A percentile compares a stretch with the other conserved stretches of the same genome.
Conservation (phyloP, 2,113 vertebrate species). For the Gymnobelideus leadbeateri region DNA sequence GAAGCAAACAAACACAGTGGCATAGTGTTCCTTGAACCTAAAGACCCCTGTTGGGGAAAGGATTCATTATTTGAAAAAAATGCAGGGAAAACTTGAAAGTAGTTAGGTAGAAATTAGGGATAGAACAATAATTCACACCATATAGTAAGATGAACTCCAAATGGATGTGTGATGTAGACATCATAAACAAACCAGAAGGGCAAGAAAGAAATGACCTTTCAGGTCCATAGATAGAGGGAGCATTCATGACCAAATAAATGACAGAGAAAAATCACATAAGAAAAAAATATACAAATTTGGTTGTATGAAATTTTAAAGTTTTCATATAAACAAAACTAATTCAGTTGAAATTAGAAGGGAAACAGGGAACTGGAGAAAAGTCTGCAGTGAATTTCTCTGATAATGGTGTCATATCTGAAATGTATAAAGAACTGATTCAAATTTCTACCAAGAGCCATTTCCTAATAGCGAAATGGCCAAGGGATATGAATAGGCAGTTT, state of each 20-base stretch:
- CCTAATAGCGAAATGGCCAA: not conserved
- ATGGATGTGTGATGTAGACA: not conserved
- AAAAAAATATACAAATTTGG: not conserved
- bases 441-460: not conserved
- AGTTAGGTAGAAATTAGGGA: not conserved
- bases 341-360: not conserved
- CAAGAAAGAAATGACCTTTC: no score
- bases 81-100: not conserved
- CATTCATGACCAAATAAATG: not conserved
- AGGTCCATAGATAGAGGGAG: not conserved
- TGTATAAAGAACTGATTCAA: not conserved
- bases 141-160: not conserved
- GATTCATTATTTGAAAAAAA: not conserved
- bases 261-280: not conserved
- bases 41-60: not conserved
- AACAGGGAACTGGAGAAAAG: not conserved
- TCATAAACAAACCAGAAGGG: not conserved
- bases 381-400: not conserved
- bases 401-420: not conserved
- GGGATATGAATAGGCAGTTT: not conserved
- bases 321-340: not conserved
- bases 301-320: not conserved
- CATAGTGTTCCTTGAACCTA: not conserved
- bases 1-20: not conserved
- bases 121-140: not conserved